These are phyloP conservation scores for Caenorhabditis uteleia DNA, from an alignment of 2,888 invertebrate genomes.

Conservation along the genomic window DNA sequence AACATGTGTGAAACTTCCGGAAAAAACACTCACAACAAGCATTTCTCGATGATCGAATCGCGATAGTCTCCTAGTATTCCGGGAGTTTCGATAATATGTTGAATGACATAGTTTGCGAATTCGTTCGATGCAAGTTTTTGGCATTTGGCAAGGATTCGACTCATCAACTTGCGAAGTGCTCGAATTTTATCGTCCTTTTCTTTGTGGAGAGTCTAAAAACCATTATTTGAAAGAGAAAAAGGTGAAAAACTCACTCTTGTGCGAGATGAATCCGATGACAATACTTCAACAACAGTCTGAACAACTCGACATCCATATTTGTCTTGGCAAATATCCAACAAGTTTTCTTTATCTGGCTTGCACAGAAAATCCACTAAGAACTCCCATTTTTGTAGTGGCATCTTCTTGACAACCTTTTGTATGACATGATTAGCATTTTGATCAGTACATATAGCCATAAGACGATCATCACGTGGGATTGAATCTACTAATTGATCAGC, in stretches of 20 bases:
- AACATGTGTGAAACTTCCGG: background rate
- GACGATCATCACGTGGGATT: conserved; percentile 5
- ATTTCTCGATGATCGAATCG: conserved; percentile 54
- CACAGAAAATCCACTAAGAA: conserved; percentile 27
- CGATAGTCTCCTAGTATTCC: conserved; percentile 45
- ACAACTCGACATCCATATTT: conserved; percentile 57
- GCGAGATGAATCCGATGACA: conserved; percentile 10
- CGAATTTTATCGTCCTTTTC: conserved; percentile 1
- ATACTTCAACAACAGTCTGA: conserved; percentile 47
- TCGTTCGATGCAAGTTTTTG: conserved; percentile 53
- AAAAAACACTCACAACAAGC: conserved; percentile 44
- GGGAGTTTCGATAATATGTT: conserved; percentile 53
- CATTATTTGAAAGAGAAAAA: too few species aligned
- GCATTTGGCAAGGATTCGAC: conserved; percentile 25
- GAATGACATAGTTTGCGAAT: conserved; percentile 66
- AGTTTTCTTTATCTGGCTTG: conserved; percentile 13
- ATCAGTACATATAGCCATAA: conserved; percentile 41
- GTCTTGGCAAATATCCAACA: conserved; percentile 43
- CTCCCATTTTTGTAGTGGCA: conserved; percentile 22
- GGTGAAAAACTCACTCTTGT: too few species aligned
- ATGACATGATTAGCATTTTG: conserved; percentile 60
- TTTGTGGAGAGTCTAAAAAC: background rate
- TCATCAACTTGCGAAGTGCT: conserved; percentile 36
- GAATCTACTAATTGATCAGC: conserved; percentile 6
- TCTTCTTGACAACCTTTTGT: conserved; percentile 39